These are phyloP conservation scores for Aspidiotus rigidus DNA, from an alignment of 2,888 invertebrate species.

Conservation along the genomic window DNA sequence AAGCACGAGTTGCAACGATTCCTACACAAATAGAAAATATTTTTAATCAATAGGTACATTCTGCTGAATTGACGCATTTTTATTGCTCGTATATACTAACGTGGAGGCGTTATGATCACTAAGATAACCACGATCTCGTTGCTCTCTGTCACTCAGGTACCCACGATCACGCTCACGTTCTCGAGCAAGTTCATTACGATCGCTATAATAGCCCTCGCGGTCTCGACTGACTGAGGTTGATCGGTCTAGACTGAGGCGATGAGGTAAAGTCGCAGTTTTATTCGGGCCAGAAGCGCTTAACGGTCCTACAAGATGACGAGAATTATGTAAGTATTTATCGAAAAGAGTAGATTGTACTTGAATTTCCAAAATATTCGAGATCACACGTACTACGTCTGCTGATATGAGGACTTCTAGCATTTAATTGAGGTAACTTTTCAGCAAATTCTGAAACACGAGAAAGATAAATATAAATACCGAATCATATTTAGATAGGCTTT, in stretches of 20 bases:
- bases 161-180: slow-evolving; percentile 60
- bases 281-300: slow-evolving; percentile 57
- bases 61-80: background rate
- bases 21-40: slow-evolving; percentile 16
- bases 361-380: slow-evolving; percentile 35
- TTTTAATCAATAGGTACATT: too few relatives aligned
- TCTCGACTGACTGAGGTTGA: slow-evolving; percentile 43
- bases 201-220: slow-evolving; percentile 79
- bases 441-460: slow-evolving; percentile 61
- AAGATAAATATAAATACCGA: too few relatives aligned
- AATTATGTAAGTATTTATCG: background rate
- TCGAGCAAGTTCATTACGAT: slow-evolving; percentile 72
- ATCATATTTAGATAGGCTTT: background rate
- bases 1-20: slow-evolving; percentile 71
- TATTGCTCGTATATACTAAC: slow-evolving; percentile 34
- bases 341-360: background rate
- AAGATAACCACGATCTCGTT: slow-evolving; percentile 54
- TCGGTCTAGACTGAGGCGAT: slow-evolving; percentile 55
- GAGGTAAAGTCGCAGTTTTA: slow-evolving; percentile 75
- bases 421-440: slow-evolving; percentile 74
- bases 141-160: slow-evolving; percentile 38
- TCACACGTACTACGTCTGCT: slow-evolving; percentile 68
- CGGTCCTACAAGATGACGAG: slow-evolving; percentile 43
- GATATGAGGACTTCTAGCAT: slow-evolving; percentile 76
- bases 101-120: slow-evolving; percentile 63